Percentiles rank a stretch among this genome's conserved stretches.
These are phyloP conservation scores for Tinea semifulvella DNA, from an alignment of 2,888 invertebrate genomes.

Conservation along the genomic window DNA sequence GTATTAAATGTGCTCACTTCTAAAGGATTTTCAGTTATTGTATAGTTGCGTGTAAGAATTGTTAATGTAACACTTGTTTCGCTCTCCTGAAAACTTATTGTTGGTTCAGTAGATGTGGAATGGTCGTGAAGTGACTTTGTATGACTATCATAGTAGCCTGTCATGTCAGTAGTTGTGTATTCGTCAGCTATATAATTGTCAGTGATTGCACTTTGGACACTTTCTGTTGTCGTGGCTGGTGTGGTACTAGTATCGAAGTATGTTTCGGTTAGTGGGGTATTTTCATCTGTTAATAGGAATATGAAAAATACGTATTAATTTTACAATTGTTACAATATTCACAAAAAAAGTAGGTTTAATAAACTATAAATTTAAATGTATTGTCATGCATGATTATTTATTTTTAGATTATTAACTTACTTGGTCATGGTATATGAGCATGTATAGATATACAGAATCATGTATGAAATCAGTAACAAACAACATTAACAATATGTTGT, in stretches of 20 bases:
- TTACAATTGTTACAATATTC: neutral
- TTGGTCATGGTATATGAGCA: no score
- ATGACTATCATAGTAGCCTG: neutral
- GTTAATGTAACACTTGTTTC: constrained; percentile 19
- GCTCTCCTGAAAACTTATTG: constrained; percentile 20
- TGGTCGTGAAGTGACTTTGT: constrained; percentile 23
- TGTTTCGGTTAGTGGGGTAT: constrained; percentile 59
- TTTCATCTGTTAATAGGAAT: constrained; percentile 64
- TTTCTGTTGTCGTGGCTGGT: constrained; percentile 28
- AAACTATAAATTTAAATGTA: no score
- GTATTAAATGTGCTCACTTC: neutral
- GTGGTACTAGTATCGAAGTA: constrained; percentile 35
- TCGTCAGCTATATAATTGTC: constrained; percentile 16
- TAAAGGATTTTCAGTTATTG: constrained; percentile 6
- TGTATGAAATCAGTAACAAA: no score
- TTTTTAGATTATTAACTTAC: no score
- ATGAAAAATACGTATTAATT: constrained; percentile 30
- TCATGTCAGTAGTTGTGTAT: constrained; percentile 25
- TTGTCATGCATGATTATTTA: no score
- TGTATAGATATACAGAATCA: no score
- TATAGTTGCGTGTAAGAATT: constrained; percentile 11
- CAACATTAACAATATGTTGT: no score
- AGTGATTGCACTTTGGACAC: constrained; percentile 20
- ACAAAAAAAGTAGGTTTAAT: constrained; percentile 25
- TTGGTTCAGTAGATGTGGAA: constrained; percentile 17